Evolutionary conservation across 1,140 invertebrate genomes (phyloP).

Genomic region (Ceratina japonica): DNA sequence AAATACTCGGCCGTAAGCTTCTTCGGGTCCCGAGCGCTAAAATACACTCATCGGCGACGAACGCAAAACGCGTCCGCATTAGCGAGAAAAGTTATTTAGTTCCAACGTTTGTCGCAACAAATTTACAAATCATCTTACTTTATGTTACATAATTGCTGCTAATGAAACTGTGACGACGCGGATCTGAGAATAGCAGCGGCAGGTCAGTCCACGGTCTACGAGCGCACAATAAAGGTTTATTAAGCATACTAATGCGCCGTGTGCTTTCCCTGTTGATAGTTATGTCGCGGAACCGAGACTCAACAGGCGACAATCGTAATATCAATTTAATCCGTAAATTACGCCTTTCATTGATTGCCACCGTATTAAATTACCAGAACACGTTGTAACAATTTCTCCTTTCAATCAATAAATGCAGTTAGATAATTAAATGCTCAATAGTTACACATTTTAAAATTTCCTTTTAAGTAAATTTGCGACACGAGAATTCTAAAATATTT

Average conservation of each 20-base stretch:
- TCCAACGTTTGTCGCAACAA: not conserved
- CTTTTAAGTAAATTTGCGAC: no score
- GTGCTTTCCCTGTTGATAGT: conserved; percentile 39
- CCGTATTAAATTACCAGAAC: not conserved
- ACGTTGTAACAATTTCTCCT: not conserved
- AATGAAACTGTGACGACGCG: conserved; percentile 23
- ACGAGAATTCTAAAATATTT: no score
- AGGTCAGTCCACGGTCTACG: conserved; percentile 33
- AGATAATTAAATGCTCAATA: no score
- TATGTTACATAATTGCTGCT: conserved; percentile 17
- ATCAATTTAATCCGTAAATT: not conserved
- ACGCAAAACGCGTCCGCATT: not conserved
- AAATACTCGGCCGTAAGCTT: not conserved
- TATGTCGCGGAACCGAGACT: not conserved
- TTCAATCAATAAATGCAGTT: not conserved
- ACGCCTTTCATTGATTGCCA: not conserved
- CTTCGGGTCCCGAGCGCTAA: not conserved
- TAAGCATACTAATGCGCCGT: conserved; percentile 41
- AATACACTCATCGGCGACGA: not conserved
- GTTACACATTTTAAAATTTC: no score
- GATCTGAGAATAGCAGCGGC: conserved; percentile 27
- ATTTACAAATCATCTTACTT: conserved; percentile 26
- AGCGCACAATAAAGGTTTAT: conserved; percentile 46
- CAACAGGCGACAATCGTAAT: not conserved
- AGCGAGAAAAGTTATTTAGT: no score